Percentiles rank a stretch among this genome's conserved stretches.
Conservation (phyloP, 1,140 invertebrate genomes). For the Venturia canescens region DNA sequence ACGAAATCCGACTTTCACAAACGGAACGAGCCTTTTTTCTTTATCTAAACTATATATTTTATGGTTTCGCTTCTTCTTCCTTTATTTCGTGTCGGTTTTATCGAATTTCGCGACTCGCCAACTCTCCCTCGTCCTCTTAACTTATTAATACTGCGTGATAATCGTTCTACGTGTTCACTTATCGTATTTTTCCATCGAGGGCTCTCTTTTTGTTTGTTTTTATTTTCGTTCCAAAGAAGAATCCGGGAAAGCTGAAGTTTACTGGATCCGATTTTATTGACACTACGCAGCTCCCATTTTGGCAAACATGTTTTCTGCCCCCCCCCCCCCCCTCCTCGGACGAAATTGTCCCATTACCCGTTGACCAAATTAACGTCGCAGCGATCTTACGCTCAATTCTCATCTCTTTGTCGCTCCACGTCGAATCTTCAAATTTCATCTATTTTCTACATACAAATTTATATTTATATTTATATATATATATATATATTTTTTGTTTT, state of each 20-base stretch:
- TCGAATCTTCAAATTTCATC: too few species aligned
- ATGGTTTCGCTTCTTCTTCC: not conserved
- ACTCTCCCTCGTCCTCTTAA: conserved; percentile 59
- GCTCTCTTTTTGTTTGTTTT: conserved; percentile 27
- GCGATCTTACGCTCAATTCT: too few species aligned
- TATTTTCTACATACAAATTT: too few species aligned
- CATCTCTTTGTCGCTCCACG: too few species aligned
- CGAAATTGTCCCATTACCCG: too few species aligned
- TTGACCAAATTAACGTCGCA: too few species aligned
- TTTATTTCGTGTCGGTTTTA: not conserved
- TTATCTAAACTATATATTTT: conserved; percentile 10
- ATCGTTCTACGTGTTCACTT: conserved; percentile 56
- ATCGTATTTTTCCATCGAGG: conserved; percentile 22
- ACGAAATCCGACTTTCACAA: too few species aligned
- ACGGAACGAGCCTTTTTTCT: not conserved
- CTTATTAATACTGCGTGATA: conserved; percentile 75
- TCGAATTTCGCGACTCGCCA: not conserved
- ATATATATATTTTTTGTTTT: too few species aligned
- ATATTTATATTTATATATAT: too few species aligned
- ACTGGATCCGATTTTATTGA: not conserved
- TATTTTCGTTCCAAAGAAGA: conserved; percentile 13
- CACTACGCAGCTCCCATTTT: too few species aligned
- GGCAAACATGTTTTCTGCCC: too few species aligned
- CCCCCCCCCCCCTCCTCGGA: too few species aligned
- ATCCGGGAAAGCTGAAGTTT: not conserved